Evolutionary conservation across 2,888 invertebrate species (phyloP).

Genomic region (Caenorhabditis sp.): DNA sequence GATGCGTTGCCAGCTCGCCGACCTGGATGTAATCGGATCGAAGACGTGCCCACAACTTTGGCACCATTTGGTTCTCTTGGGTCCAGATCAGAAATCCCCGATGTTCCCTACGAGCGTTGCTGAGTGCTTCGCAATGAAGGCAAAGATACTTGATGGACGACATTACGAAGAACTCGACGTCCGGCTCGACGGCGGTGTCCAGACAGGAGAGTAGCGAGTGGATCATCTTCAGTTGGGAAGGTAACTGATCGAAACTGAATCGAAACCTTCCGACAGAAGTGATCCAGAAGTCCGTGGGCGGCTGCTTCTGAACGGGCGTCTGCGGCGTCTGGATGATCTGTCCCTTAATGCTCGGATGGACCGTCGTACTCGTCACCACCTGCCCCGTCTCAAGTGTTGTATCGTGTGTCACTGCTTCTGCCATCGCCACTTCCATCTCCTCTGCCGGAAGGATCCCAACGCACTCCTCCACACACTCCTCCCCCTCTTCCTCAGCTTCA

Average conservation of each 20-base stretch:
- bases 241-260: constrained; percentile 90
- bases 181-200: constrained; percentile 85
- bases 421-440: constrained; percentile 86
- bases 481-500: constrained; percentile 84
- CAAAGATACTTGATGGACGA: constrained; percentile 92
- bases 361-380: constrained; percentile 86
- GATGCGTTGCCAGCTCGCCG: constrained; percentile 91
- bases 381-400: constrained; percentile 85
- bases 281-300: constrained; percentile 85
- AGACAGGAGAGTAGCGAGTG: constrained; percentile 88
- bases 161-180: constrained; percentile 92
- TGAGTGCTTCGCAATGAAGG: constrained; percentile 93
- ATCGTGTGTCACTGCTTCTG: constrained; percentile 90
- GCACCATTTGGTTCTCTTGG: constrained; percentile 91
- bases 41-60: constrained; percentile 84
- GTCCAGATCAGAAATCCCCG: constrained; percentile 76
- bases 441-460: constrained; percentile 89
- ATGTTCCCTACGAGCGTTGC: constrained; percentile 89
- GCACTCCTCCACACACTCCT: constrained; percentile 86
- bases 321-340: constrained; percentile 41
- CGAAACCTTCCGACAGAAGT: constrained; percentile 93
- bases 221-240: constrained; percentile 92
- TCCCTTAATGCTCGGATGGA: constrained; percentile 81
- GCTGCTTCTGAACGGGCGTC: constrained; percentile 42
- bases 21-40: constrained; percentile 82